Evolutionary conservation across 2,113 vertebrate genomes (phyloP).

Genomic region (Cercopithecus mona): DNA sequence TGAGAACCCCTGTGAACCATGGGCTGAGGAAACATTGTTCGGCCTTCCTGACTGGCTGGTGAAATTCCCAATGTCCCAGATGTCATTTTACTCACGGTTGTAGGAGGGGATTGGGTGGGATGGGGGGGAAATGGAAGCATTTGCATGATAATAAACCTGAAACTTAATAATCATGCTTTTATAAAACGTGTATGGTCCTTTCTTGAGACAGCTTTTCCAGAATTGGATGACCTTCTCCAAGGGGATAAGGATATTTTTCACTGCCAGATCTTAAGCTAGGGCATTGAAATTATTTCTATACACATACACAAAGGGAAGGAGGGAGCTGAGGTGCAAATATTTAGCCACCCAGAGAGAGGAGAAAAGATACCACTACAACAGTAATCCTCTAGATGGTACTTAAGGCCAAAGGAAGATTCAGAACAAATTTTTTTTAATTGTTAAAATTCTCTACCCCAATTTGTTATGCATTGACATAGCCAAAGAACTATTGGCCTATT

Average conservation of each 20-base stretch:
- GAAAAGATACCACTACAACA: not conserved
- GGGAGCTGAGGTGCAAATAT: conserved; percentile 44
- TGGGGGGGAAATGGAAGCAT: conserved; percentile 68
- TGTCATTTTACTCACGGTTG: conserved; percentile 66
- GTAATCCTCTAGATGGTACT: conserved; percentile 45
- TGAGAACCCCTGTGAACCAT: conserved; percentile 38
- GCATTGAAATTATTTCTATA: conserved; percentile 63
- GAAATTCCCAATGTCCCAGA: conserved; percentile 70
- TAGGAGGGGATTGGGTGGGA: conserved; percentile 66
- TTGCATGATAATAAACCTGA: conserved; percentile 79
- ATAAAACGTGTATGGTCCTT: conserved; percentile 58
- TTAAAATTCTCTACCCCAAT: conserved; percentile 42
- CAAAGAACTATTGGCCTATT: conserved; percentile 16
- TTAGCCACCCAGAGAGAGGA: conserved; percentile 36
- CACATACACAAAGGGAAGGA: conserved; percentile 55
- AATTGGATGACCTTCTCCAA: conserved; percentile 73
- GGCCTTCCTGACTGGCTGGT: conserved; percentile 55
- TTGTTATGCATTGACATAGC: conserved; percentile 39
- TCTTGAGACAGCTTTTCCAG: conserved; percentile 65
- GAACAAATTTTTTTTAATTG: conserved; percentile 20
- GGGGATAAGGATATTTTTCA: conserved; percentile 61
- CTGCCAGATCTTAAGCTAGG: conserved; percentile 45
- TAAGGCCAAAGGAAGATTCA: conserved; percentile 41
- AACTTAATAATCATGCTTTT: conserved; percentile 73
- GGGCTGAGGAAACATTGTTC: conserved; percentile 40